Evolutionary conservation across 2,888 invertebrate species (phyloP), one percentile per base, ranked within the genome.

Genomic region (Apodemia mormo): DNA sequence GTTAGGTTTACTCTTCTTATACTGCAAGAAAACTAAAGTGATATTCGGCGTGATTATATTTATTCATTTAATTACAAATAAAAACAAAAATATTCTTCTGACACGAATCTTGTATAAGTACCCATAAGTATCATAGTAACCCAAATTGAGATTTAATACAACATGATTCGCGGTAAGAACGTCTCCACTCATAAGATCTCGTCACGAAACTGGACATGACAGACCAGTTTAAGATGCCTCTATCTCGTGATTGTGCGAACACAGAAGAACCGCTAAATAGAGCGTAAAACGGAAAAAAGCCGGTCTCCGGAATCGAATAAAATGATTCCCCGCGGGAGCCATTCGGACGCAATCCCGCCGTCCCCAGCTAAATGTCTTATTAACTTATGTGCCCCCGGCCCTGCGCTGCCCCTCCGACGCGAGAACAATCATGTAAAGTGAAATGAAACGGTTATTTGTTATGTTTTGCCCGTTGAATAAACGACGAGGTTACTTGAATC

Each of bases 281-380:
- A 91, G 92, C 91, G 89, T 87, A 87, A 89, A 90, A 87, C 88
- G 87, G 88, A 92, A 92, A 91, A 92, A 92, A 89, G 86, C 87
- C 88, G 88, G 87, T 86, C 88, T 92, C 49, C 93, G 93, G 94
- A 95, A 95, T 95, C 95, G 94, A 95, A 95, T 95, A 95, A 95
- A 95, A 95, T 95, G 95, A 95, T 95, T 95, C 95, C 95, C 95
- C 95, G 82, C 88, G 95, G 94, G 95, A 94, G 94, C 94, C 94
- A 95, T 95, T 95, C 94, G 94, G 94, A 94, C 94, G 94, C 94
- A 94, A 92, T 92, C 92, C 92, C 90, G 92, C 93, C 90, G 90
- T 89, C 92, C 90, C 92, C 89, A 87, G 92, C 93, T 92, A 92
- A 92, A 93, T 92, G 92, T 92, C 92, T 92, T 93, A 92, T 92